Evolutionary conservation across 2,113 vertebrate genomes (phyloP).

Genomic region (Mormyrus lacerda): DNA sequence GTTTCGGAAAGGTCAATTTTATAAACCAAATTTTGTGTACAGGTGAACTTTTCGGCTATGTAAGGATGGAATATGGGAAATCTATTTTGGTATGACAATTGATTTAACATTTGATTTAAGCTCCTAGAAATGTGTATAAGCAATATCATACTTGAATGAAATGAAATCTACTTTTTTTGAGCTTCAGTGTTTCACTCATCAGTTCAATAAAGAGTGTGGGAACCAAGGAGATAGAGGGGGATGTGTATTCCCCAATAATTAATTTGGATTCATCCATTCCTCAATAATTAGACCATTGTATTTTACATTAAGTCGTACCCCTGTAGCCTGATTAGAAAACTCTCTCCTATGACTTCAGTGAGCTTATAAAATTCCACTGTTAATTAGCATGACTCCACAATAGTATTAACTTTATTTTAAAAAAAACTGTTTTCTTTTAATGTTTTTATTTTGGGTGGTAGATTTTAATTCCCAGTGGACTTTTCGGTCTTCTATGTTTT

Average conservation of each 20-base stretch:
- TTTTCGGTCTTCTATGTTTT: background rate
- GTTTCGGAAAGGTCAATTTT: background rate
- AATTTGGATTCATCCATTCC: background rate
- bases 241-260: background rate
- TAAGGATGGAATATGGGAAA: background rate
- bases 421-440: background rate
- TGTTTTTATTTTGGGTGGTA: background rate
- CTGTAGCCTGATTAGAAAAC: background rate
- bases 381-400: background rate
- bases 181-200: background rate
- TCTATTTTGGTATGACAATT: background rate
- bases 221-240: background rate
- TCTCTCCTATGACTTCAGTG: background rate
- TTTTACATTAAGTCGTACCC: background rate
- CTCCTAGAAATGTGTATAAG: background rate
- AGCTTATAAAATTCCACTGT: background rate
- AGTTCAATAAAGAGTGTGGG: background rate
- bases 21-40: background rate
- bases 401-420: background rate
- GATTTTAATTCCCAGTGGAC: background rate
- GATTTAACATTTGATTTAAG: background rate
- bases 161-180: background rate
- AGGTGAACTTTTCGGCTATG: background rate
- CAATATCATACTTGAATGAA: background rate
- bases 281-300: background rate